Evolutionary conservation across 2,113 vertebrate genomes (phyloP).

Genomic region (Peromyscus californicus): DNA sequence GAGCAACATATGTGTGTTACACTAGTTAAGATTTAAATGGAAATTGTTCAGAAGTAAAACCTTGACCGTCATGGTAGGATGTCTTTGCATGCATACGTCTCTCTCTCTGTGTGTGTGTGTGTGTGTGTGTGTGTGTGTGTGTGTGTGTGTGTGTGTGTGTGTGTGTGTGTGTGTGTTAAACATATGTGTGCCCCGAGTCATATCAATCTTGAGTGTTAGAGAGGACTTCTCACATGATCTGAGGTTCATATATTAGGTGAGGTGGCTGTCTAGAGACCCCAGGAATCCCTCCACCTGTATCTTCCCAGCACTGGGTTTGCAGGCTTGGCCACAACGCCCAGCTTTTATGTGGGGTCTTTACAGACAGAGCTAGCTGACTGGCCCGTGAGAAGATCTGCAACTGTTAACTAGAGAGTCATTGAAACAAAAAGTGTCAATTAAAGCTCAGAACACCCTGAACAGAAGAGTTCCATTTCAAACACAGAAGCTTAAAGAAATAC

Average conservation of each 20-base stretch:
- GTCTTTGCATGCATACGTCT: neutral
- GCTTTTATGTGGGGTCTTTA: neutral
- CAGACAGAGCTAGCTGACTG: neutral
- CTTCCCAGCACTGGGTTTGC: neutral
- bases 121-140: neutral
- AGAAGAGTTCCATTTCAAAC: constrained; percentile 64
- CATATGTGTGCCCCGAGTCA: no score
- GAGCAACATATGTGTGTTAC: neutral
- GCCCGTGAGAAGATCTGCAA: constrained; percentile 32
- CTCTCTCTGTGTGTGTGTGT: no score
- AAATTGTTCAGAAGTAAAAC: constrained; percentile 75
- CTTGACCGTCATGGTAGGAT: neutral
- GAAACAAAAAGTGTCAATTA: neutral
- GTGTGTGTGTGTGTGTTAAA: no score
- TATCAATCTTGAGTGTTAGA: neutral
- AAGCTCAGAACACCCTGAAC: constrained; percentile 69
- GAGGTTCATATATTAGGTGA: neutral
- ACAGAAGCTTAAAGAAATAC: constrained; percentile 66
- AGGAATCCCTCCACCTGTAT: neutral
- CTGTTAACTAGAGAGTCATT: constrained; percentile 72
- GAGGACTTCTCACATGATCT: neutral
- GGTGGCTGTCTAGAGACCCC: no score
- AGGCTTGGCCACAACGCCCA: neutral
- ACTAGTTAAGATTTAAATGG: constrained; percentile 80
- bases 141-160: neutral